Conservation (phyloP, 2,113 vertebrate genomes). For the Ancistrus triradiatus region DNA sequence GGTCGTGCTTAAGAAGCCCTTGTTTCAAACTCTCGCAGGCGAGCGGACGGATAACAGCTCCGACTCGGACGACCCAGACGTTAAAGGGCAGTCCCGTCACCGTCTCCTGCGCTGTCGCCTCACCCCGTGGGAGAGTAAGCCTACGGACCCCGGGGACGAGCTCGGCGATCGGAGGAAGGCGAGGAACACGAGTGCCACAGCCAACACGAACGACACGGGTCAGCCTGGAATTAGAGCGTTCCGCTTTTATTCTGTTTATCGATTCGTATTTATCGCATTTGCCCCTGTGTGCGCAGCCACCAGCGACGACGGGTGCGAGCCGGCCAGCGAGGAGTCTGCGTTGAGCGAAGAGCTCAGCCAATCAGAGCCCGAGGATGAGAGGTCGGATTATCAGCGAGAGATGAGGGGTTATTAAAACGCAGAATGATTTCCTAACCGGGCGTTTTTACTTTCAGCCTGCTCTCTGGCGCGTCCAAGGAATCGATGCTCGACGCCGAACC, state of each 20-base stretch:
- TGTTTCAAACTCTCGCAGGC: background rate
- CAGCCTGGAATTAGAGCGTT: too few species aligned
- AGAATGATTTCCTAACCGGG: too few species aligned
- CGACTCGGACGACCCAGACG: conserved; percentile 61
- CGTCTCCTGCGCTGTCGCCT: conserved; percentile 83
- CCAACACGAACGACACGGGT: too few species aligned
- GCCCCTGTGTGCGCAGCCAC: background rate
- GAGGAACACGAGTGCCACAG: conserved; percentile 56
- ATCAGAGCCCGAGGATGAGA: conserved; percentile 70
- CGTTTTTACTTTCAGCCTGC: too few species aligned
- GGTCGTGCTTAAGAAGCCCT: too few species aligned
- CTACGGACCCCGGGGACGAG: conserved; percentile 59
- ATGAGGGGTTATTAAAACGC: background rate
- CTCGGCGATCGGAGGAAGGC: conserved; percentile 54
- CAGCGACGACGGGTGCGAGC: conserved; percentile 42
- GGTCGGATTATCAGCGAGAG: too few species aligned
- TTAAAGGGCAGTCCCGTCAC: conserved; percentile 73
- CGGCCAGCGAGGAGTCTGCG: conserved; percentile 62
- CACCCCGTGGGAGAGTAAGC: conserved; percentile 70
- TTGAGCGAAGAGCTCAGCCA: conserved; percentile 74
- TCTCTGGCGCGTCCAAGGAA: background rate
- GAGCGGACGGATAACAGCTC: conserved; percentile 23
- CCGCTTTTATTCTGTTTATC: too few species aligned
- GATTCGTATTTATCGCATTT: background rate
- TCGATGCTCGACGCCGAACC: background rate